Evolutionary conservation across 1,140 invertebrate genomes (phyloP).

Genomic region (Atopsyche davidsoni): DNA sequence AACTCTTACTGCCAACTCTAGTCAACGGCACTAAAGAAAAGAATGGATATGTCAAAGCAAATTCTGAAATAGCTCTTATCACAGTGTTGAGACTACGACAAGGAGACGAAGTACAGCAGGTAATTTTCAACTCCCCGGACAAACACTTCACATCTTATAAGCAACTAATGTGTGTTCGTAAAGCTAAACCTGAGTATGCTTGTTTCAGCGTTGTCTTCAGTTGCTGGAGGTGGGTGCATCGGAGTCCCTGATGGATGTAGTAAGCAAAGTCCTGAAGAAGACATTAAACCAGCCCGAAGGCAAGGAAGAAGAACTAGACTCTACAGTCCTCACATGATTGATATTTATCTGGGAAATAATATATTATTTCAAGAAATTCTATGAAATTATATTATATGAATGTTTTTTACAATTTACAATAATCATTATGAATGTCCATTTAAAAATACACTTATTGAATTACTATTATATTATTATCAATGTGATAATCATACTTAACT

Average conservation of each 20-base stretch:
- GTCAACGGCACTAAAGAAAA: conserved; percentile 98
- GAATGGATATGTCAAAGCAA: conserved; percentile 88
- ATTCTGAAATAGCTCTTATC: conserved; percentile 87
- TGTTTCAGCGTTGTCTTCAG: conserved; percentile 65
- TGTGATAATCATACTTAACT: no score
- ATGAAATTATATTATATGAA: no score
- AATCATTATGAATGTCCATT: no score
- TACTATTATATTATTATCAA: no score
- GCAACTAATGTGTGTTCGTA: no score
- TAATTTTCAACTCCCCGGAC: conserved; percentile 37
- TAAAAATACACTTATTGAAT: no score
- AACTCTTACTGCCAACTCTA: conserved; percentile 76
- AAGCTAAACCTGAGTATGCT: conserved; percentile 19
- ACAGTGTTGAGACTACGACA: conserved; percentile 73
- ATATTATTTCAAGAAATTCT: no score
- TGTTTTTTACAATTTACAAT: no score
- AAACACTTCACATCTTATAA: no score
- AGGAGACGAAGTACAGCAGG: conserved; percentile 70
- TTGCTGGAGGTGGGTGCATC: conserved; percentile 79
- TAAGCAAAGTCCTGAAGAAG: conserved; percentile 75
- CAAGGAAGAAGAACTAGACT: conserved; percentile 86
- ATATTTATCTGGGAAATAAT: no score
- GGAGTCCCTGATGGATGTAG: conserved; percentile 83
- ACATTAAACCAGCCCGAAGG: conserved; percentile 66
- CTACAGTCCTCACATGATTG: conserved; percentile 74